phyloP scores from a whole-genome alignment of 2,797 vertebrate species.

The Tokudaia tokunoshimensis region DNA sequence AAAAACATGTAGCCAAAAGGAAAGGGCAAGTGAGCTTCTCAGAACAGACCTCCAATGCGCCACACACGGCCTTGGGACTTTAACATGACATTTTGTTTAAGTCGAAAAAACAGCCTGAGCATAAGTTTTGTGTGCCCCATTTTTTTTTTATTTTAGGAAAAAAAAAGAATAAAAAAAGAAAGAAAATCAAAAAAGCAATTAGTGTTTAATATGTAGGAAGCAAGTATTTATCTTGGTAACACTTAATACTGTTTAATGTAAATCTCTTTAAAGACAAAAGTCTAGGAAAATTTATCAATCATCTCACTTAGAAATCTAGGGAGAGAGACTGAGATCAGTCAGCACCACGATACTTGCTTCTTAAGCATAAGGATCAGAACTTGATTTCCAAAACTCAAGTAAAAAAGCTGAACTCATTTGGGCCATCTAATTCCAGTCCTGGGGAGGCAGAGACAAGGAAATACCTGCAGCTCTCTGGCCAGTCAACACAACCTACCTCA shows the following conservation, averaged over 20 bases:
- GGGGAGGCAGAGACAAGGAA: not conserved
- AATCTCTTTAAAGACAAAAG: not conserved
- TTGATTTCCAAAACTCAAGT: not conserved
- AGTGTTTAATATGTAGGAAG: not conserved
- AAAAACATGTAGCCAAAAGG: constrained; percentile 66
- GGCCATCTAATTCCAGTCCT: too few species aligned
- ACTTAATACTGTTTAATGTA: not conserved
- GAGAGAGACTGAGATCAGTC: not conserved
- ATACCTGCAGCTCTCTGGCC: not conserved
- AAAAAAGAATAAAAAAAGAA: not conserved
- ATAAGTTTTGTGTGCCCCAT: not conserved
- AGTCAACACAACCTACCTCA: not conserved
- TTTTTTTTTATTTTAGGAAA: not conserved
- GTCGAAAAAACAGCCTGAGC: constrained; percentile 18
- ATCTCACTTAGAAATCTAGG: not conserved
- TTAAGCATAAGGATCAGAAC: not conserved
- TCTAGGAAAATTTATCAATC: not conserved
- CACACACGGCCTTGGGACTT: constrained; percentile 49
- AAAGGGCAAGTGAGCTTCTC: constrained; percentile 64
- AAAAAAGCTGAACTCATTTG: not conserved
- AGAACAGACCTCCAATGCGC: constrained; percentile 60
- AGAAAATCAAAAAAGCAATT: not conserved
- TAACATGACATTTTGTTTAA: constrained; percentile 62
- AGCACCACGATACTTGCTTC: not conserved
- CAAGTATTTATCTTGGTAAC: not conserved